These are phyloP conservation scores for Automeris io DNA, from an alignment of 2,888 invertebrate species.

Conservation along the genomic window DNA sequence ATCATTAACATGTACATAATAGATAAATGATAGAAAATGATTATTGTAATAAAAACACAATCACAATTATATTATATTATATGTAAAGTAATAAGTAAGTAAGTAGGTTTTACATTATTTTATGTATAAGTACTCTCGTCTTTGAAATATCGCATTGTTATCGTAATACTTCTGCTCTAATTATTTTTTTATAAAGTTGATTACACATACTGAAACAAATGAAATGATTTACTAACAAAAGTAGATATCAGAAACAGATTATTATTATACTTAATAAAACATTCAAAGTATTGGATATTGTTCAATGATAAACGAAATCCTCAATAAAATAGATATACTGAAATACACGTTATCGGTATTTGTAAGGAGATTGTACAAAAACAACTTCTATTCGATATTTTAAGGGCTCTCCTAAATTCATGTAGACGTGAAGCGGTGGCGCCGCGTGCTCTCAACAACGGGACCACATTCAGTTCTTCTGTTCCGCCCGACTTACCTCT, in stretches of 20 bases:
- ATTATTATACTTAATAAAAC: background rate
- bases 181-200: too few relatives aligned
- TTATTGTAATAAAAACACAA: too few relatives aligned
- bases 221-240: background rate
- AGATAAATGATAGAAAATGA: too few relatives aligned
- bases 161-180: too few relatives aligned
- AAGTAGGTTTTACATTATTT: too few relatives aligned
- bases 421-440: conserved; percentile 26
- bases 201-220: background rate
- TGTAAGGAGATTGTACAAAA: conserved; percentile 1
- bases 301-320: conserved; percentile 15
- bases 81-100: too few relatives aligned
- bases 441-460: conserved; percentile 35
- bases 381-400: conserved; percentile 9
- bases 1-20: too few relatives aligned
- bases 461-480: conserved; percentile 26
- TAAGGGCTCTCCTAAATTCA: conserved; percentile 22
- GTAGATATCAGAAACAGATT: background rate
- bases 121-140: too few relatives aligned
- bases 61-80: too few relatives aligned
- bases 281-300: conserved; percentile 10
- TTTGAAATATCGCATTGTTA: too few relatives aligned
- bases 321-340: conserved; percentile 14
- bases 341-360: background rate
- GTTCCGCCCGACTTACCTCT: conserved; percentile 31